Base-by-base conservation (phyloP, 2,888 invertebrate species). In the Trissoscelio sp. region DNA sequence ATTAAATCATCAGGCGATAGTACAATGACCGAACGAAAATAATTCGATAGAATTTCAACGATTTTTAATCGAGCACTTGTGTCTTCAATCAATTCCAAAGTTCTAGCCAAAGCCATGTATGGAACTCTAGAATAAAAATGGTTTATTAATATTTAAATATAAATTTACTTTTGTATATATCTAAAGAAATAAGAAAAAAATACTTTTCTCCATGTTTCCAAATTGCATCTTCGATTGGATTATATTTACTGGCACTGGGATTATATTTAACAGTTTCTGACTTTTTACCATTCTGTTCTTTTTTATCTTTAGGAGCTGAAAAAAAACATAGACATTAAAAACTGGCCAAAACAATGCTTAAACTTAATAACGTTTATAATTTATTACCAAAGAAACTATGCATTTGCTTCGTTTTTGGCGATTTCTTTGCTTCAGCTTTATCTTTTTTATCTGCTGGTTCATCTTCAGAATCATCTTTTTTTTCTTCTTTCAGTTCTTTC, bases 21-120 rank as follows among this genome's bases (percentile, higher is more conserved):
- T 3, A 95, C 94, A 22, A 98, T 96, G 11, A 99, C 97, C 0
- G 99, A 99, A 14, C 97, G 94, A 82, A 98, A 95, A 91, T 96
- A 99, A 92, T 99, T 99, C 87, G 96, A 94, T 48, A 99, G 92
- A 58, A 96, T 96, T 90, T 98, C 97, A 2, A 98, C 94, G 89
- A 97, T 99, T 92, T 96, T 97, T 64, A 99, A 93, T 31, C 99
- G 94, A 2, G 95, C 95, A 6, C 95, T 95, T 0, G 95, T 96
- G 11, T 93, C 95, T 91, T 99, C 99, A 70, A 99, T 98, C 69
- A 95, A 93, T 89, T 98, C 96, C 85, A 99, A 93, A 0, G 99
- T 99, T 88, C 94, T 94, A 0, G 99, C 95, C 46, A 99, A 92
- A 0, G 99, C 99, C 82, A 97, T 92, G 90, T 99, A 99, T 0